phyloP scores from a whole-genome alignment of 2,888 invertebrate genomes.

The Agrotis segetum region DNA sequence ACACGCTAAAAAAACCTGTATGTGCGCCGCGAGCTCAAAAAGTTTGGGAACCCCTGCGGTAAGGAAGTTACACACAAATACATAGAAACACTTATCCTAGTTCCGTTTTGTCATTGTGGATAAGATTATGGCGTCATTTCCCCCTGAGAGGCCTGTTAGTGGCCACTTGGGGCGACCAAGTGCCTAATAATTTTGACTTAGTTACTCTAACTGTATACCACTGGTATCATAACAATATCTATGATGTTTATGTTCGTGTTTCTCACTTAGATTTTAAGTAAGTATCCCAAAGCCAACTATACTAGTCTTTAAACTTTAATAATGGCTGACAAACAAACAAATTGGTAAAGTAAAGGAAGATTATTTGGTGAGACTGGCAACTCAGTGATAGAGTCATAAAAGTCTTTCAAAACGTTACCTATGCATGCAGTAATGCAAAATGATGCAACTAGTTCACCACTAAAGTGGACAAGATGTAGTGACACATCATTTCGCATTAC shows the following conservation, averaged over 20 bases:
- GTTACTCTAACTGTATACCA: slow-evolving; percentile 26
- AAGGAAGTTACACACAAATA: slow-evolving; percentile 51
- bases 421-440: no score
- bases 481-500: no score
- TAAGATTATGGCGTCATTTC: slow-evolving; percentile 51
- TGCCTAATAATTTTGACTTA: slow-evolving; percentile 51
- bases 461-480: no score
- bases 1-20: no score
- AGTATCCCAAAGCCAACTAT: not conserved
- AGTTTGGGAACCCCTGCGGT: slow-evolving; percentile 52
- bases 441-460: no score
- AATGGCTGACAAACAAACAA: slow-evolving; percentile 6
- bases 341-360: no score
- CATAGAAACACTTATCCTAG: slow-evolving; percentile 55
- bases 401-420: no score
- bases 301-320: not conserved
- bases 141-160: slow-evolving; percentile 51
- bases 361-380: no score
- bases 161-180: slow-evolving; percentile 51
- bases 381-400: no score
- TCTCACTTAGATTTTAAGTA: not conserved
- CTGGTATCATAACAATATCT: slow-evolving; percentile 21
- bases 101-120: slow-evolving; percentile 51
- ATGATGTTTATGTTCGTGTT: slow-evolving; percentile 26
- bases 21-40: no score